These are phyloP conservation scores for Baronia brevicornis DNA, from an alignment of 2,888 invertebrate genomes.

Conservation along the genomic window DNA sequence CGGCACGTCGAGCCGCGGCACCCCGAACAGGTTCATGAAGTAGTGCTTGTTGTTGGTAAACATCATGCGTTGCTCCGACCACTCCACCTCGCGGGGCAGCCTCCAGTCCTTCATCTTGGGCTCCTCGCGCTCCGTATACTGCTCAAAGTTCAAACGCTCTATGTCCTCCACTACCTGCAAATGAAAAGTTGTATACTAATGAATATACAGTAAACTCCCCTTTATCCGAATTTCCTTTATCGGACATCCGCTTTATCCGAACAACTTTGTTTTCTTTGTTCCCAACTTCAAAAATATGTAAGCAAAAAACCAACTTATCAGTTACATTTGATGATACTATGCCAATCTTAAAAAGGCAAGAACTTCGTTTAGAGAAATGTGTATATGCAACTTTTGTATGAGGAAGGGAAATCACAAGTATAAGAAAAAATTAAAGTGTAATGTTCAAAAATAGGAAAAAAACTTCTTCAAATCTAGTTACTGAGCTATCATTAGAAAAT, in stretches of 20 bases:
- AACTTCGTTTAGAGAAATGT: no score
- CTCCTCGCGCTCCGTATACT: conserved; percentile 75
- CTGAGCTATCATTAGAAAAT: no score
- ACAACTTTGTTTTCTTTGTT: not conserved
- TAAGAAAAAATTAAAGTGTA: no score
- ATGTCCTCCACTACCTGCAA: conserved; percentile 85
- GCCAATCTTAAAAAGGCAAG: no score
- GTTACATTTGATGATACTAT: no score
- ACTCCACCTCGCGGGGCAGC: conserved; percentile 74
- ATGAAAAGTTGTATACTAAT: not conserved
- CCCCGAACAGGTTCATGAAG: conserved; percentile 75
- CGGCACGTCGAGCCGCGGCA: conserved; percentile 80
- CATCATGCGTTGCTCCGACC: conserved; percentile 75
- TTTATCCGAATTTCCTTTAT: conserved; percentile 89
- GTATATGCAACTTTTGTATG: no score
- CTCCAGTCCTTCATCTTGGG: conserved; percentile 88
- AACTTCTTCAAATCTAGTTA: no score
- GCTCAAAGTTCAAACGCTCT: conserved; percentile 84
- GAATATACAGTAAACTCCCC: conserved; percentile 71
- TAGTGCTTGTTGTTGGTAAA: conserved; percentile 77
- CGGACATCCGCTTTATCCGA: conserved; percentile 78
- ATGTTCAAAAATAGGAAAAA: no score
- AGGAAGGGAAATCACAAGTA: no score
- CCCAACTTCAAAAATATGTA: no score
- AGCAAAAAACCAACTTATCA: no score